Conservation (phyloP, 30 jellyfish, hydroid and myxozoan genomes). For the Aurelia coerulea region DNA sequence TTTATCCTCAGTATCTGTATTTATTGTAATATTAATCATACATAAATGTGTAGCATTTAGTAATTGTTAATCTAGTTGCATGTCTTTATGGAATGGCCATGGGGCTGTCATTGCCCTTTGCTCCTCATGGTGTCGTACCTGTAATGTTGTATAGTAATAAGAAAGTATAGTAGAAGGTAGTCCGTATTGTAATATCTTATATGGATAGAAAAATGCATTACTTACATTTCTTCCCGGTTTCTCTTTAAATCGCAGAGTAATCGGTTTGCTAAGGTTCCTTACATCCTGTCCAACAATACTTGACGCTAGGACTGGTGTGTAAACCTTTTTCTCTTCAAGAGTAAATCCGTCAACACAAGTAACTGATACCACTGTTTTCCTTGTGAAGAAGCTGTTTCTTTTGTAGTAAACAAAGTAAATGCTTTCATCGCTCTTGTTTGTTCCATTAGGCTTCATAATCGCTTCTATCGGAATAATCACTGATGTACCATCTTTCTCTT, state of each 20-base stretch:
- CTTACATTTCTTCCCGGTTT: conserved; percentile 71
- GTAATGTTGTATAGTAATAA: no score
- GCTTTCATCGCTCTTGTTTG: conserved; percentile 67
- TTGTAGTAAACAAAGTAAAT: conserved; percentile 91
- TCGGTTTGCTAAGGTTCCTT: conserved; percentile 82
- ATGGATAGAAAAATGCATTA: no score
- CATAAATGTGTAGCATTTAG: no score
- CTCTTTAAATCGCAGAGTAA: conserved; percentile 75
- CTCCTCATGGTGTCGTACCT: no score
- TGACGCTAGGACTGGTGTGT: conserved; percentile 93
- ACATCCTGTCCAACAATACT: conserved; percentile 86
- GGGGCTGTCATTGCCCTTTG: no score
- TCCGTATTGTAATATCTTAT: no score
- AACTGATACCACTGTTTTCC: conserved; percentile 48
- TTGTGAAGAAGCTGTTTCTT: conserved; percentile 81
- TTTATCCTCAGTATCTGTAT: no score
- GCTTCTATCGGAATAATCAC: conserved; percentile 76
- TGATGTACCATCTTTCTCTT: conserved; percentile 71
- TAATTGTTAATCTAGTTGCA: no score
- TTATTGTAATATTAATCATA: no score
- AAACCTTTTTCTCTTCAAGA: conserved; percentile 63
- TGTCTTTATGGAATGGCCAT: no score
- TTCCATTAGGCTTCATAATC: neutral
- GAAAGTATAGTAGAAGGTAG: no score
- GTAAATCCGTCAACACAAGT: conserved; percentile 88